Evolutionary conservation across 2,888 invertebrate genomes (phyloP), one percentile per base, ranked within the genome.

Genomic region (Luffia ferchaultella): DNA sequence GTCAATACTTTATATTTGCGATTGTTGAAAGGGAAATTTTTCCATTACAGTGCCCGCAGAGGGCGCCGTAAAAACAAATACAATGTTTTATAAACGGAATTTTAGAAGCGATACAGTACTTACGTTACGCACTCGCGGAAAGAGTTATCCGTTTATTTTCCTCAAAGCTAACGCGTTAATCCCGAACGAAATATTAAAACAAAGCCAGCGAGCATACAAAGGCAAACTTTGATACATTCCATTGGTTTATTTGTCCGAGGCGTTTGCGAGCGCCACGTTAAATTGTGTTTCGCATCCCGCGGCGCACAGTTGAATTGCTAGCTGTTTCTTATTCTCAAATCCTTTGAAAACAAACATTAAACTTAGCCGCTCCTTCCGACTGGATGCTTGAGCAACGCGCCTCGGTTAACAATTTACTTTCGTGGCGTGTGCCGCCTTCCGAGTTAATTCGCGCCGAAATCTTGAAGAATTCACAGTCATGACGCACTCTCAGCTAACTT

Each of bases 371-470:
- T 43, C 42, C 43, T 17, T 42, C 42, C 42, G 41, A 42, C 41
- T 42, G 17, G 49, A 20, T 49, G 49, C n/a, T 49, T 2, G 50
- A 51, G 45, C 46, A 44, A 43, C 49, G 45, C 52, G 46, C 52
- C 48, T 56, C 55, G 51, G 55, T 2, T 54, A 57, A 43, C 61
- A 43, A 50, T 42, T n/a, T 17, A 20, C 45, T 20, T 5, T 17
- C 43, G 43, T 51, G 47, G 30, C 30, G 30, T 30, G 30, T 30
- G 30, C n/a, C n/a, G n/a, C n/a, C n/a, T n/a, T n/a, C n/a, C n/a
- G n/a, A n/a, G n/a, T n/a, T n/a, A n/a, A n/a, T n/a, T n/a, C 30
- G 30, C 30, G 30, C 30, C 30, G 30, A 7, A 3, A 7, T 30
- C 30, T 12, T 30, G 30, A 12, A 30, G 3, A 30, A 30, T 30